Base-by-base conservation (phyloP, 1,140 invertebrate species). In the Nomia melanderi region DNA sequence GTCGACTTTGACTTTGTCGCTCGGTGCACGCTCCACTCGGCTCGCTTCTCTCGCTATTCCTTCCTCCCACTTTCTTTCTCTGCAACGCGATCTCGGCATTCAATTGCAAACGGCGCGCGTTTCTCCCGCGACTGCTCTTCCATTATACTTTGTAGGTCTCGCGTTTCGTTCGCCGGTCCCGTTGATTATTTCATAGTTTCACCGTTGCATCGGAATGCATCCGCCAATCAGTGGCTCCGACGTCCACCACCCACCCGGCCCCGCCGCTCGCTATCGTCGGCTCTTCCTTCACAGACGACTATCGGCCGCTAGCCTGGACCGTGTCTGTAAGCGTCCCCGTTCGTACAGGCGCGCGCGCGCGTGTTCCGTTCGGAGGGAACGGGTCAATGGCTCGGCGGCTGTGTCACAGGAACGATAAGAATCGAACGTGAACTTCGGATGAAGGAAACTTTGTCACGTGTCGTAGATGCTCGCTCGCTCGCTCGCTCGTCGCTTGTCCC, bases 361-460 rank as follows among this genome's bases (percentile, higher is more conserved):
- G 44, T 62, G n/a, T 20, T 17, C 62, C 60, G 36, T 11, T 3
- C 11, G 14, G 70, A 54, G n/a, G 54, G 33, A 57, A 41, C 70
- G 72, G 78, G 82, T 84, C 82, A 84, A 74, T 66, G 82, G 64
- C 67, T 62, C 12, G 39, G 7, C 25, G 41, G 44, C 73, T 59
- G 44, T 47, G 59, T 59, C 64, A 41, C 31, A 20, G 4, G 62
- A 39, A 4, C 67, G 78, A 84, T 83, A 84, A 83, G 71, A 79
- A 79, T 83, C 80, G 82, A 69, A 70, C 27, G 56, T 62, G 79
- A 75, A 71, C 79, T 72, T 62, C 25, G 29, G 8, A 56, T 27
- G 23, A 5, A 56, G 56, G 74, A 64, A 81, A 67, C 50, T 77
- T 50, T 17, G 41, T 64, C 66, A 39, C 66, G 56, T 53, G 56